Base-by-base conservation (phyloP, 2,113 vertebrate species). In the Microtus pennsylvanicus region DNA sequence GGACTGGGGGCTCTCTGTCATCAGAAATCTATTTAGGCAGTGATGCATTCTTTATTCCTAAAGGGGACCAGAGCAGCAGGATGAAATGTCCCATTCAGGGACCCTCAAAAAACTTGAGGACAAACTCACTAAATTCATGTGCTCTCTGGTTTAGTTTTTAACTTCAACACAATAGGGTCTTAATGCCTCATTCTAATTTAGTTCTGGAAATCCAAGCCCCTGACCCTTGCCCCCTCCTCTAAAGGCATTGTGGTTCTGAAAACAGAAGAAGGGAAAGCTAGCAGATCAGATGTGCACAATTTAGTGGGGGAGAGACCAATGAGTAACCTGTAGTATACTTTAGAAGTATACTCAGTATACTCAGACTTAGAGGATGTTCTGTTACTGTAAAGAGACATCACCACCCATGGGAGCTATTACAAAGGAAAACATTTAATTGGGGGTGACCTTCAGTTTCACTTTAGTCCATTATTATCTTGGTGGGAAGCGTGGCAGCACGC, bases 181-280 rank as follows among this genome's bases (percentile, higher is more conserved):
- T 94, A 45, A 87, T 52, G 85, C 89, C 74, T 97, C n/a, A 77
- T 81, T 83, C 52, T 42, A 81, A 47, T 13, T 22, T 67, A 28
- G 38, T 45, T 21, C 26, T 96, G 50, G 58, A 35, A 58, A 90
- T 72, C 50, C 1, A 55, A 80, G 50, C 38, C 0, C 61, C 50
- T 87, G 13, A 50, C 19, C 33, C 10, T 33, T 70, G 38, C 6
- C 3, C 38, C n/a, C 22, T 47, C 33, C 17, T 83, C 11, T 83
- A 30, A 77, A 89, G 86, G 21, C 35, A 86, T 28, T 35, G 10
- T 61, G 65, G 35, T 19, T n/a, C 24, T 75, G 47, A 45, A 61
- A 55, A 89, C 16, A 22, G 50, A 87, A 35, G 45, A 82, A 78
- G 72, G 33, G 33, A 63, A 55, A 33, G 17, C 10, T 16, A 81